Evolutionary conservation across 1,140 invertebrate genomes (phyloP).

Genomic region (Artemia franciscana): DNA sequence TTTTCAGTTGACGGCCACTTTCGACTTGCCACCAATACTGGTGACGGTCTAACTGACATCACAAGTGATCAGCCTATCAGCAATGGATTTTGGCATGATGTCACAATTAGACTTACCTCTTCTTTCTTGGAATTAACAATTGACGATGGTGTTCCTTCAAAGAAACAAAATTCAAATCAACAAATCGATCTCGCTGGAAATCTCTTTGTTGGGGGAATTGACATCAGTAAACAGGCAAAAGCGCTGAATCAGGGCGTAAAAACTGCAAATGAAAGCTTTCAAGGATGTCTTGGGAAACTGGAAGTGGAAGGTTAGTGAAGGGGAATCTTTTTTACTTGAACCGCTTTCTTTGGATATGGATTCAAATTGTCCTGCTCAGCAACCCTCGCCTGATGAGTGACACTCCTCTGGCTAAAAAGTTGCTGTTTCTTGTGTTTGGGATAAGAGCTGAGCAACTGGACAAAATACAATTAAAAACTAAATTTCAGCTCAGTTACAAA

Average conservation of each 20-base stretch:
- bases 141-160: constrained; percentile 37
- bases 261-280: constrained; percentile 40
- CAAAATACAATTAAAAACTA: too few relatives aligned
- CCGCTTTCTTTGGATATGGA: too few relatives aligned
- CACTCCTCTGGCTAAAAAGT: too few relatives aligned
- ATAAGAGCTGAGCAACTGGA: too few relatives aligned
- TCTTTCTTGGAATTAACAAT: constrained; percentile 40
- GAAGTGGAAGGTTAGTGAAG: constrained; percentile 38
- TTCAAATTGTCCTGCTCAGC: too few relatives aligned
- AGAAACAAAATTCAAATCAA: constrained; percentile 29
- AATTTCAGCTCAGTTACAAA: too few relatives aligned
- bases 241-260: constrained; percentile 45
- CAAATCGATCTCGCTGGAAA: constrained; percentile 54
- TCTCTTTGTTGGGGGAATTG: constrained; percentile 63
- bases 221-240: constrained; percentile 42
- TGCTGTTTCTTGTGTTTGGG: too few relatives aligned
- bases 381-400: too few relatives aligned
- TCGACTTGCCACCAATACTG: constrained; percentile 41
- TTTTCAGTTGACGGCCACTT: constrained; percentile 23
- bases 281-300: constrained; percentile 26
- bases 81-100: constrained; percentile 64
- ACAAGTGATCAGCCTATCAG: constrained; percentile 32
- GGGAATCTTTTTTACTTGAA: too few relatives aligned
- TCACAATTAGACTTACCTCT: constrained; percentile 36
- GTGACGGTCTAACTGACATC: constrained; percentile 33